A percentile compares a stretch with the other conserved stretches of the same genome.
Evolutionary conservation across 2,113 vertebrate genomes (phyloP).

Genomic region (Poeciliopsis turrubarensis): DNA sequence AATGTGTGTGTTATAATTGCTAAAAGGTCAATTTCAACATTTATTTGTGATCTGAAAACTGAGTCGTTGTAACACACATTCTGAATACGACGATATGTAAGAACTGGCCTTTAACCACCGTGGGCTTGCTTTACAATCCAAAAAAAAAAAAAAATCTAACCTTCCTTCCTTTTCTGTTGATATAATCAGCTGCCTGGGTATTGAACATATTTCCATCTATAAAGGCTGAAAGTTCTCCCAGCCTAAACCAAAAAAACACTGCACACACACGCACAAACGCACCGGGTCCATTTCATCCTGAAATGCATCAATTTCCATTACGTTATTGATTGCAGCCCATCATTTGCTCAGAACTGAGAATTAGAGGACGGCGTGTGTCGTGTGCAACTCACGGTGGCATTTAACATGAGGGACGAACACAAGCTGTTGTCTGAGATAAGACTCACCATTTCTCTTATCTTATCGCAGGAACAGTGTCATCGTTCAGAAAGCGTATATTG

Average conservation of each 20-base stretch:
- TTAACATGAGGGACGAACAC: conserved; percentile 26
- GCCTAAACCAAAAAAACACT: neutral
- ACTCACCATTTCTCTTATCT: conserved; percentile 14
- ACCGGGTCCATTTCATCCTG: neutral
- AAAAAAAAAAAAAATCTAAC: neutral
- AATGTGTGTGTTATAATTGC: too few species aligned
- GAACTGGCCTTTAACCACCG: too few species aligned
- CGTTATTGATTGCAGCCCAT: neutral
- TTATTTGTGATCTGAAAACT: too few species aligned
- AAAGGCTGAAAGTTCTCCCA: neutral
- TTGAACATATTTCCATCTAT: neutral
- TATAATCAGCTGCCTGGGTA: neutral
- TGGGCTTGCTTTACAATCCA: too few species aligned
- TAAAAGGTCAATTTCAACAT: too few species aligned
- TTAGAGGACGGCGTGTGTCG: neutral
- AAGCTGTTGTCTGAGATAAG: conserved; percentile 55
- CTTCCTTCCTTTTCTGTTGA: neutral
- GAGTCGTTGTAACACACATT: too few species aligned
- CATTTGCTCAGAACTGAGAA: neutral
- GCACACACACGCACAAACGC: too few species aligned
- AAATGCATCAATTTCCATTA: neutral
- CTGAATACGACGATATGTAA: too few species aligned
- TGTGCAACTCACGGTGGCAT: conserved; percentile 32
- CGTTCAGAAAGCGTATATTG: conserved; percentile 24
- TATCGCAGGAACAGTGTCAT: conserved; percentile 13